A percentile compares a stretch with the other conserved stretches of the same genome.
phyloP scores from a whole-genome alignment of 2,113 vertebrate genomes.

The Serinus canaria region DNA sequence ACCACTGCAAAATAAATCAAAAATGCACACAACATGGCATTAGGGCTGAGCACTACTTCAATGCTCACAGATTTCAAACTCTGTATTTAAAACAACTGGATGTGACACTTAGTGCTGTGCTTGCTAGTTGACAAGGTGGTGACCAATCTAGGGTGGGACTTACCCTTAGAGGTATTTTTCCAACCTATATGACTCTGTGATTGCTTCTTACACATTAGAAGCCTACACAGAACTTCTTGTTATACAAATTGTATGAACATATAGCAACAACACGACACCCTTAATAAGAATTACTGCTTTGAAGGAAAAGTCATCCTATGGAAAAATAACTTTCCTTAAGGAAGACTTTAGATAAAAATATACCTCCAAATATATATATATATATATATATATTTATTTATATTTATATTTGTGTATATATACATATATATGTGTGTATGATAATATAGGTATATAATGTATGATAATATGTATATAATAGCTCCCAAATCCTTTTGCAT shows the following conservation, averaged over 20 bases:
- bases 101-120: too few relatives aligned
- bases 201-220: not conserved
- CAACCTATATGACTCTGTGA: not conserved
- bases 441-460: too few relatives aligned
- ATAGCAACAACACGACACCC: not conserved
- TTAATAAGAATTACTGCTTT: not conserved
- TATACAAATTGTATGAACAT: not conserved
- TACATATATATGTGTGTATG: too few relatives aligned
- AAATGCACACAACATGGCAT: not conserved
- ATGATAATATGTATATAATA: too few relatives aligned
- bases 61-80: not conserved
- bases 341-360: not conserved
- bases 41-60: not conserved
- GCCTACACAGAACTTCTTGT: not conserved
- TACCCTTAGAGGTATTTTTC: not conserved
- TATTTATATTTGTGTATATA: too few relatives aligned
- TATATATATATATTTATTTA: too few relatives aligned
- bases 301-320: not conserved
- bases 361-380: fast-evolving
- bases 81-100: not conserved
- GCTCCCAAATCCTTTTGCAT: not conserved
- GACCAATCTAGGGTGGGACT: not conserved
- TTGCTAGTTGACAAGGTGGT: not conserved
- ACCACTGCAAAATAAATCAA: not conserved
- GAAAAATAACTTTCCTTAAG: not conserved